phyloP scores from a whole-genome alignment of 2,888 invertebrate species.

The Antheraea yamamai region DNA sequence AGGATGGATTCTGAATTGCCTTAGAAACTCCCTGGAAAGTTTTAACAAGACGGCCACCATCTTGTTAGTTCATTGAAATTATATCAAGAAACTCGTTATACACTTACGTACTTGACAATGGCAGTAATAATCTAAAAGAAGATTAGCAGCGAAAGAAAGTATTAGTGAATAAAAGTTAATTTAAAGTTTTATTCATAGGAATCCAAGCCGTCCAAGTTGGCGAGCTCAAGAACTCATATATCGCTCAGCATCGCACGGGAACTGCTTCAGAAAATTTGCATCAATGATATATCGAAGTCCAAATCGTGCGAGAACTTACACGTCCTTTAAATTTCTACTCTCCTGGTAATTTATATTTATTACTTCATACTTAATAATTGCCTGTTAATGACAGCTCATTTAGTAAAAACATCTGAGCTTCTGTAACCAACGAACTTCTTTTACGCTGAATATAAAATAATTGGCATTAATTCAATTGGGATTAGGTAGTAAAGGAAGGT shows the following conservation, averaged over 20 bases:
- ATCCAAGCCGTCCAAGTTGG: conserved; percentile 84
- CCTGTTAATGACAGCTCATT: not conserved
- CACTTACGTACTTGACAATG: too few species aligned
- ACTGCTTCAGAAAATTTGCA: conserved; percentile 91
- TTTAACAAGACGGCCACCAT: too few species aligned
- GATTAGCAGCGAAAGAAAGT: too few species aligned
- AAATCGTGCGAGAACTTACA: conserved; percentile 94
- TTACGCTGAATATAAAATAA: conserved; percentile 6
- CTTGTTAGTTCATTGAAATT: too few species aligned
- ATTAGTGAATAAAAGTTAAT: not conserved
- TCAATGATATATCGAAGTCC: conserved; percentile 91
- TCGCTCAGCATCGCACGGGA: conserved; percentile 91
- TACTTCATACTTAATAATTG: not conserved
- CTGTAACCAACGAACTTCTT: not conserved
- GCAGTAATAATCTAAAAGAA: too few species aligned
- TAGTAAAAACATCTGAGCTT: too few species aligned
- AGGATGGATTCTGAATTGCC: too few species aligned
- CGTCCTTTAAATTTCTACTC: conserved; percentile 82
- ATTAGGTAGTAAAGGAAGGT: not conserved
- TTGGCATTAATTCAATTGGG: not conserved
- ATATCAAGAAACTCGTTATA: too few species aligned
- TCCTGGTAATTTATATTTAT: conserved; percentile 38
- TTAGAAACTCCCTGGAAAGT: too few species aligned
- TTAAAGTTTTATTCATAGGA: conserved; percentile 55
- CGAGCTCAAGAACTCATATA: conserved; percentile 90